These are phyloP conservation scores for Arctocebus calabarensis DNA, from an alignment of 2,797 vertebrate genomes.

Conservation along the genomic window DNA sequence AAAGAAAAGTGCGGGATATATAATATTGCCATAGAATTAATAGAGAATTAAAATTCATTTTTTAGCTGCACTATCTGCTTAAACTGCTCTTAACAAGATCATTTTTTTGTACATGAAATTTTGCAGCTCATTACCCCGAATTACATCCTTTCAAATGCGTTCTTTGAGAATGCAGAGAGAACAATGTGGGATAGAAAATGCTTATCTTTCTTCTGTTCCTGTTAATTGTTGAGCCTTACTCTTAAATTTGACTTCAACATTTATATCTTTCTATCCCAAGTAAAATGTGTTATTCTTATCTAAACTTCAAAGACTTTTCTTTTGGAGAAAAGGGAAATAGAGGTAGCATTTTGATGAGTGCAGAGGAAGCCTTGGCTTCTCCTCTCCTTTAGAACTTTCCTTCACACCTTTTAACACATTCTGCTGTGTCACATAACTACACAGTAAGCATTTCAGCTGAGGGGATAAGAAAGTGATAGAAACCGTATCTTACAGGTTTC, in stretches of 20 bases:
- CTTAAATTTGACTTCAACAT: slow-evolving; percentile 66
- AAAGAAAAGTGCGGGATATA: not conserved
- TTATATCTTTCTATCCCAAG: slow-evolving; percentile 41
- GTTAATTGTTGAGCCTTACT: slow-evolving; percentile 78
- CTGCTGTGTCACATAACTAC: accelerated
- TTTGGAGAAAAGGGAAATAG: not conserved
- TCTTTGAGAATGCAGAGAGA: slow-evolving; percentile 77
- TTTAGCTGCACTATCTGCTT: slow-evolving; percentile 19
- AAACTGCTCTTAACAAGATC: slow-evolving; percentile 78
- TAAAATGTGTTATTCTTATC: slow-evolving; percentile 13
- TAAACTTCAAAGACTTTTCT: slow-evolving; percentile 23
- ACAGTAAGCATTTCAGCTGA: not conserved
- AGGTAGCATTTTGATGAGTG: not conserved
- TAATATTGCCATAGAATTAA: not conserved
- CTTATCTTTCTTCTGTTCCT: slow-evolving; percentile 82
- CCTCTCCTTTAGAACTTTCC: not conserved
- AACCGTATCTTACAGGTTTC: not conserved
- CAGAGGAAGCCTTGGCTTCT: not conserved
- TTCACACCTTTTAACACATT: accelerated
- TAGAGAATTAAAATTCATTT: slow-evolving; percentile 62
- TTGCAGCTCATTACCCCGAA: slow-evolving; percentile 85
- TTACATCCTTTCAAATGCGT: slow-evolving; percentile 79
- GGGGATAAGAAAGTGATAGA: not conserved
- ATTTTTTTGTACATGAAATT: slow-evolving; percentile 85
- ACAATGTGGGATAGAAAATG: slow-evolving; percentile 79